Base-by-base conservation (phyloP, 2,797 vertebrate genomes). In the Lophotriccus pileatus region DNA sequence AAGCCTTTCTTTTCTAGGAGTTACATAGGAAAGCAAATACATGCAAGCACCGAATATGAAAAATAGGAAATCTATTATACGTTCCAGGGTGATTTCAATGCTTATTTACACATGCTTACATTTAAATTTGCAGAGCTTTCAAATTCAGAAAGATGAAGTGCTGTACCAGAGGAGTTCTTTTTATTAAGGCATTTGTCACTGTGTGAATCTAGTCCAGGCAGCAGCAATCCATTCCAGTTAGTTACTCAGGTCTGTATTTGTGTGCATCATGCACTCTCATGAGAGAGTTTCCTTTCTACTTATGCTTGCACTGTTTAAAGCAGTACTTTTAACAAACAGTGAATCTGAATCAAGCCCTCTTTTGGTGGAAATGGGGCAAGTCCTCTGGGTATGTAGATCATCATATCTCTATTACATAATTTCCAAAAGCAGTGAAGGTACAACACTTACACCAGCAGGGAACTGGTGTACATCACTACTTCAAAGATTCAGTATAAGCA, bases 41-140 rank as follows among this genome's bases (percentile, higher is more conserved):
- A 90, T 52, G 9, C 55, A 88, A 84, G 39, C 28, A 86, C 7
- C 60, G 62, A 89, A 43, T 12, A 84, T 21, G 36, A 30, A 28
- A 81, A 30, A 59, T 85, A 52, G 24, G 72, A 25, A 49, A 53
- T 34, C 52, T 74, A 43, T 83, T 80, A 68, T 21, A 85, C 3
- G n/a, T 81, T 76, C 36, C 32, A 89, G 28, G 36, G 80, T 84
- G 9, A 67, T 69, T 91, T 93, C 74, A 81, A n/a, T 82, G 80
- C 47, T 95, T 95, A 93, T 88, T 94, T 93, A 94, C 63, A 83
- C 55, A 58, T 41, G 34, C 30, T 69, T 91, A 76, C 27, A 63
- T 67, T 89, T 78, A 84, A 88, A 93, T 82, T 69, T 77, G 24
- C 53, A 90, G 59, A 91, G 56, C 50, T 93, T 34, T 76, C 44